phyloP scores from a whole-genome alignment of 2,888 invertebrate genomes.

The Creontiades dilutus region DNA sequence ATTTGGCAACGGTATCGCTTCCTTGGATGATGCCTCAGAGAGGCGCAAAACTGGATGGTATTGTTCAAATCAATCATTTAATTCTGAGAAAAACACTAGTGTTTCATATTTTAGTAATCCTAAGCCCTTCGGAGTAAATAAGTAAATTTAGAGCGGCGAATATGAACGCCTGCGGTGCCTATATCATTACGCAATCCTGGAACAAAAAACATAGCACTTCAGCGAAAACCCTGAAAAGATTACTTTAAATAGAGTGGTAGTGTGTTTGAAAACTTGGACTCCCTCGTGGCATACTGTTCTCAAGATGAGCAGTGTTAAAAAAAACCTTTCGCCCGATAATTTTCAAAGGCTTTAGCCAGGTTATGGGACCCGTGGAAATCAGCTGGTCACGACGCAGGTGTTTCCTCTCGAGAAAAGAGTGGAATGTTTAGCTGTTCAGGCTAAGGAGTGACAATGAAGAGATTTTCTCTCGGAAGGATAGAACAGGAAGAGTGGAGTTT shows the following conservation, averaged over 20 bases:
- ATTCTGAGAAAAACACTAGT: no score
- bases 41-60: neutral
- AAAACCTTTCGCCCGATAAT: conserved; percentile 51
- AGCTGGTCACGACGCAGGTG: conserved; percentile 66
- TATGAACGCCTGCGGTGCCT: neutral
- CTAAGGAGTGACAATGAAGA: conserved; percentile 67
- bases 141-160: no score
- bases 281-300: neutral
- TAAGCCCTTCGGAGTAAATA: no score
- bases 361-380: conserved; percentile 59
- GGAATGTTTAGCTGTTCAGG: conserved; percentile 33
- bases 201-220: neutral
- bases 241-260: neutral
- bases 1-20: conserved; percentile 56
- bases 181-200: neutral
- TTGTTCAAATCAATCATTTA: neutral
- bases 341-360: conserved; percentile 55
- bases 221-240: neutral
- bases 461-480: conserved; percentile 59
- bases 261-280: neutral
- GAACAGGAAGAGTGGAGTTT: conserved; percentile 37
- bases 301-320: neutral
- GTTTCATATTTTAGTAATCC: no score
- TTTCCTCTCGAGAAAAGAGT: conserved; percentile 40
- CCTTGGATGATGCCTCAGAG: neutral